These are phyloP conservation scores for Siphonodentalium dalli DNA, from an alignment of 2,888 invertebrate genomes.

Conservation along the genomic window DNA sequence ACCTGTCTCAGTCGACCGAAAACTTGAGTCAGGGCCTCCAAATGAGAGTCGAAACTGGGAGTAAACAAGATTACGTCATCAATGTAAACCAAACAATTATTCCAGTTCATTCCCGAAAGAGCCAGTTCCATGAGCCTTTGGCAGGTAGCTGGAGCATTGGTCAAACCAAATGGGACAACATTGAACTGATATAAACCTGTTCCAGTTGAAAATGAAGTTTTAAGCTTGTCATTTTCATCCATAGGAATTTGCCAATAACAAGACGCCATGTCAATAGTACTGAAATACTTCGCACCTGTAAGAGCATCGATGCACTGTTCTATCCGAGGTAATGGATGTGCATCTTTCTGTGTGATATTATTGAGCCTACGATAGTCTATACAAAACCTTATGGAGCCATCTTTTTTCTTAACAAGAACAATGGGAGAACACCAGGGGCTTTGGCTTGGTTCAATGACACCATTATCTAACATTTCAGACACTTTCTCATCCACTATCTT, in stretches of 20 bases:
- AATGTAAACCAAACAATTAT: constrained; percentile 3
- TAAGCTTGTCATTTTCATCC: neutral
- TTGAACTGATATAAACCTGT: constrained; percentile 5
- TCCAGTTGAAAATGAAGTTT: constrained; percentile 10
- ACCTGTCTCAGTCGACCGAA: neutral
- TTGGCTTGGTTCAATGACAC: constrained; percentile 1
- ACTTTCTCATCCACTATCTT: constrained; percentile 7
- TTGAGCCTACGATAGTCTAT: neutral
- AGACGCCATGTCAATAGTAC: constrained; percentile 5
- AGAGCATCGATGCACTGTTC: constrained; percentile 1
- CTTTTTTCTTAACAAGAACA: constrained; percentile 5
- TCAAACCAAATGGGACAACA: constrained; percentile 8
- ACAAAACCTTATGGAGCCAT: neutral
- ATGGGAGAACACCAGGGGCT: constrained; percentile 4
- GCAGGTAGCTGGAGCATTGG: constrained; percentile 6
- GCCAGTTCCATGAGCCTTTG: constrained; percentile 12
- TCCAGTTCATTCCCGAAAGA: constrained; percentile 3
- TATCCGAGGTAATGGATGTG: neutral
- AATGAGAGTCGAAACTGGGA: constrained; percentile 3
- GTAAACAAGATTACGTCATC: constrained; percentile 13
- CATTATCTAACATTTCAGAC: constrained; percentile 1
- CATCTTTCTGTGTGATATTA: constrained; percentile 1
- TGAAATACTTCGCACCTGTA: constrained; percentile 1
- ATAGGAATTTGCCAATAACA: constrained; percentile 11
- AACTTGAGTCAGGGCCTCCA: neutral